Conservation (phyloP, 2,797 vertebrate genomes). For the Iguana delicatissima region DNA sequence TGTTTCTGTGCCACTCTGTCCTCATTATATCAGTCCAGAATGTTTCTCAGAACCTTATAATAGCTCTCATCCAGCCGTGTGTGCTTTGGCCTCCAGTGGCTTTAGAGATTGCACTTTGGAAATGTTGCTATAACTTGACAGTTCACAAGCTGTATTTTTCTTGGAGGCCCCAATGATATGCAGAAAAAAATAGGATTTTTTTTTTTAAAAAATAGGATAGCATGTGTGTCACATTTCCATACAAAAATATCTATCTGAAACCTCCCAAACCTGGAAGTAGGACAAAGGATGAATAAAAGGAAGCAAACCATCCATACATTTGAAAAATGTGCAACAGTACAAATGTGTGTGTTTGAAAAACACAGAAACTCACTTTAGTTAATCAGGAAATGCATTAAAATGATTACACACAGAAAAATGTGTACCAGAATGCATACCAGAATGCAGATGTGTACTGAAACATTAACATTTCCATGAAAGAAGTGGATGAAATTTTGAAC, state of each 20-base stretch:
- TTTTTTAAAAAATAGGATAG: too few species aligned
- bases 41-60: not conserved
- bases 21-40: not conserved
- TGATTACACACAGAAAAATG: too few species aligned
- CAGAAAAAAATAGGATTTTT: too few species aligned
- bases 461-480: too few species aligned
- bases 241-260: not conserved
- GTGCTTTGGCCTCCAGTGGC: not conserved
- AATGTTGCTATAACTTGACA: not conserved
- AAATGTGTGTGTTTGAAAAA: too few species aligned
- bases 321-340: too few species aligned
- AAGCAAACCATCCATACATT: too few species aligned
- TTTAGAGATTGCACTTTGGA: not conserved
- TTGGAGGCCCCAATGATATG: not conserved
- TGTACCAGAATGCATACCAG: too few species aligned
- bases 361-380: too few species aligned
- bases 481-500: too few species aligned
- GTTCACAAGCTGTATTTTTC: not conserved
- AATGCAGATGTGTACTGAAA: too few species aligned
- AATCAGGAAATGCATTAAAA: too few species aligned
- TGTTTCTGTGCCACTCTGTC: not conserved
- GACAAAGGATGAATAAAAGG: not conserved
- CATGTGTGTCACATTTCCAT: not conserved
- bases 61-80: not conserved
- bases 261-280: not conserved